Evolutionary conservation across 2,797 vertebrate genomes (phyloP).

Genomic region (Lerista edwardsae): DNA sequence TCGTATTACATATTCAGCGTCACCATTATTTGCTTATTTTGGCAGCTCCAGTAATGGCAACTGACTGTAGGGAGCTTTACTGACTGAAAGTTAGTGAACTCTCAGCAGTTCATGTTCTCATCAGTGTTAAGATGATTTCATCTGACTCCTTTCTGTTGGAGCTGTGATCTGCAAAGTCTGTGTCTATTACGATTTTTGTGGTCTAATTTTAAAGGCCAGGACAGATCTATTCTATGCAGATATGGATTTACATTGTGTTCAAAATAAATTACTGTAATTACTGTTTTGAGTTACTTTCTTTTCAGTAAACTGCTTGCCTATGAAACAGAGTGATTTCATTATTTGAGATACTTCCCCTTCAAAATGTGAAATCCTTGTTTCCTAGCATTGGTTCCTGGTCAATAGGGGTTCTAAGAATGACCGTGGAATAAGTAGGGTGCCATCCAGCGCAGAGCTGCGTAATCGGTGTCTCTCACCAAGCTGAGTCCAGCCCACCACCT

Average conservation of each 20-base stretch:
- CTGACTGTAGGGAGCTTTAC: conserved; percentile 3
- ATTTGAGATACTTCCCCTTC: background rate
- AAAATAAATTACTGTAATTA: background rate
- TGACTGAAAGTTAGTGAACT: background rate
- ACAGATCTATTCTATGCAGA: background rate
- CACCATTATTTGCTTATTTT: conserved; percentile 36
- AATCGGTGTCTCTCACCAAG: background rate
- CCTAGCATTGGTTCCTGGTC: background rate
- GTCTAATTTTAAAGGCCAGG: background rate
- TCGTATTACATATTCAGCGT: conserved; percentile 23
- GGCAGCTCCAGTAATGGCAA: conserved; percentile 27
- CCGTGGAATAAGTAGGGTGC: background rate
- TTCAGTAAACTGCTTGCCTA: background rate
- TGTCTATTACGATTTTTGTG: background rate
- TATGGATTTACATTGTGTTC: background rate
- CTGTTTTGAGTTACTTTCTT: background rate
- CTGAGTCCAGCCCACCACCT: too few species aligned
- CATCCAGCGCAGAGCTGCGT: background rate
- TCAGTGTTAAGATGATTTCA: background rate
- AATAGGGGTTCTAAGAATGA: background rate
- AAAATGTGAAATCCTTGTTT: background rate
- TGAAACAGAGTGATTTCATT: background rate
- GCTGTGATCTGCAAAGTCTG: background rate
- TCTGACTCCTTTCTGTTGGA: background rate
- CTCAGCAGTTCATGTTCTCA: background rate